Percentiles rank a stretch among this genome's conserved stretches.
These are phyloP conservation scores for Andricus quercusramuli DNA, from an alignment of 2,888 invertebrate genomes.

Conservation along the genomic window DNA sequence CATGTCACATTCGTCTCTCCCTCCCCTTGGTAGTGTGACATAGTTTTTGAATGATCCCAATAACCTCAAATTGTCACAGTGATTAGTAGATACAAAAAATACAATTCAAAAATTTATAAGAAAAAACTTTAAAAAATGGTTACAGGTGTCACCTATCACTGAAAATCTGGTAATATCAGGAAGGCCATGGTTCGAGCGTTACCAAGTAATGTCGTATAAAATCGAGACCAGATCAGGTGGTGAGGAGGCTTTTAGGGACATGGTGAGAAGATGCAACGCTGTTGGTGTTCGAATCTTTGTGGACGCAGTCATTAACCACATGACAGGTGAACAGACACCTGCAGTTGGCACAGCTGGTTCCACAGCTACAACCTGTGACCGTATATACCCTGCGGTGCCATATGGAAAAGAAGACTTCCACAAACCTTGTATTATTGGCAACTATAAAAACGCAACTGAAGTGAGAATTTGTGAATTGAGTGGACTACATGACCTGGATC, in stretches of 20 bases:
- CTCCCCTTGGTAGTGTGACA: too few species aligned
- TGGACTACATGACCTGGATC: slow-evolving; percentile 80
- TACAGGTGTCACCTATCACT: slow-evolving; percentile 82
- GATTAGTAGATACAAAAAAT: too few species aligned
- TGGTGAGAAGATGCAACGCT: slow-evolving; percentile 81
- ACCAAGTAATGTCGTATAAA: slow-evolving; percentile 91
- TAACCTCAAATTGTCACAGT: too few species aligned
- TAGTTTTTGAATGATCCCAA: too few species aligned
- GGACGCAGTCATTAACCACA: slow-evolving; percentile 88
- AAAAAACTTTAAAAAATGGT: neutral
- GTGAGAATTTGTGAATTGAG: slow-evolving; percentile 80
- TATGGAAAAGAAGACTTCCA: slow-evolving; percentile 77
- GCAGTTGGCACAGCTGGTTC: slow-evolving; percentile 82
- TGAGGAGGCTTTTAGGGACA: slow-evolving; percentile 85
- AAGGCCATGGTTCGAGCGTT: slow-evolving; percentile 80
- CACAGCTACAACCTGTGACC: slow-evolving; percentile 78
- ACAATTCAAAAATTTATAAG: too few species aligned
- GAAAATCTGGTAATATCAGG: slow-evolving; percentile 79
- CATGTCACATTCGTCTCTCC: too few species aligned
- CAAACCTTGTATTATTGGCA: slow-evolving; percentile 70
- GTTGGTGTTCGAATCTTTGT: slow-evolving; percentile 82
- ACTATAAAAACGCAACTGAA: slow-evolving; percentile 74
- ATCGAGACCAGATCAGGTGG: slow-evolving; percentile 88
- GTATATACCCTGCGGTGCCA: slow-evolving; percentile 78
- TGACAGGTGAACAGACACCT: slow-evolving; percentile 82